Conservation (phyloP, 2,888 invertebrate species). For the Polyommatus iphigenia region DNA sequence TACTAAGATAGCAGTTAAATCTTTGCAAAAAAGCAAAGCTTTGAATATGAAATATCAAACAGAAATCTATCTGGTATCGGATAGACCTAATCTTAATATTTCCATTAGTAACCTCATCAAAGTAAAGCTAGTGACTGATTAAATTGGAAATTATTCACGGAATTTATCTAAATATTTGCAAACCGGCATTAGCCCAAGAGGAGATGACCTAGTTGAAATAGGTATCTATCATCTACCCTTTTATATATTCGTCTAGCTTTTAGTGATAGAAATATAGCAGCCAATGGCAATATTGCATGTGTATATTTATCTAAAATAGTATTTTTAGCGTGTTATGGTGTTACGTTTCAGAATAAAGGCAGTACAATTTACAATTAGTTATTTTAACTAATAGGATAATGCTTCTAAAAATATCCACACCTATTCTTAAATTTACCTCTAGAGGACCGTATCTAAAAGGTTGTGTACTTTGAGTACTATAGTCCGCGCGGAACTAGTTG, state of each 20-base stretch:
- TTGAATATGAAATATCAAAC: background rate
- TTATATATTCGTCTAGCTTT: background rate
- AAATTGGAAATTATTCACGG: conserved; percentile 17
- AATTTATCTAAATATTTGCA: conserved; percentile 20
- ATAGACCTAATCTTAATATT: conserved; percentile 21
- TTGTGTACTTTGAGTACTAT: too few species aligned
- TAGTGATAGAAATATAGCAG: background rate
- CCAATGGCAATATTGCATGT: background rate
- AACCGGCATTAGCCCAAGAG: conserved; percentile 1
- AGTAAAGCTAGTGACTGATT: conserved; percentile 12
- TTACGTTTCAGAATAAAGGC: too few species aligned
- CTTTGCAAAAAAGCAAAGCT: background rate
- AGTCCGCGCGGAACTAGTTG: too few species aligned
- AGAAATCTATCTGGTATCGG: background rate
- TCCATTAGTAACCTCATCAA: conserved; percentile 30
- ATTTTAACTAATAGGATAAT: background rate
- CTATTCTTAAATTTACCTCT: background rate
- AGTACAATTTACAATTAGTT: too few species aligned
- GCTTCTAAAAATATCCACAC: background rate
- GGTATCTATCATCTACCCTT: background rate
- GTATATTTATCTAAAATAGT: too few species aligned
- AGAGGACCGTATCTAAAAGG: too few species aligned
- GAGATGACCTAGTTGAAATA: background rate
- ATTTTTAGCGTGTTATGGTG: too few species aligned
- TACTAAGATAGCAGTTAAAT: too few species aligned